These are phyloP conservation scores for Macrotis lagotis DNA, from an alignment of 2,113 vertebrate species.

Conservation along the genomic window DNA sequence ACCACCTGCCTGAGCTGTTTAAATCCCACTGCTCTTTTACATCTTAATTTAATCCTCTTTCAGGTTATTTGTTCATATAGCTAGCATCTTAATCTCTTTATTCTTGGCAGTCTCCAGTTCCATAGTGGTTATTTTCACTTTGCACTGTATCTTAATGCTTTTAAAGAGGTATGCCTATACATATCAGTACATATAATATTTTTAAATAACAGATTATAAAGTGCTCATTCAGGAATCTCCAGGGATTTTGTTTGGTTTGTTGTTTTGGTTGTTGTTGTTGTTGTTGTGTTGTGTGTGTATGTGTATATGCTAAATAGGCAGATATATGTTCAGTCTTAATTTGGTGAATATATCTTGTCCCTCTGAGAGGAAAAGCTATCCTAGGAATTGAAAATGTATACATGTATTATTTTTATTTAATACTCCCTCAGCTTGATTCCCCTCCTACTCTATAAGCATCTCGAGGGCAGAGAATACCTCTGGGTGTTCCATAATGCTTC, in stretches of 20 bases:
- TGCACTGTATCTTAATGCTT: slow-evolving; percentile 2
- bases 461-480: slow-evolving; percentile 23
- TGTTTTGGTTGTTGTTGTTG: no score
- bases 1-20: slow-evolving; percentile 9
- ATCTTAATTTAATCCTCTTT: slow-evolving; percentile 51
- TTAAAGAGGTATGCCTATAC: not conserved
- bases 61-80: slow-evolving; percentile 11
- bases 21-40: slow-evolving; percentile 31
- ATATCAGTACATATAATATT: not conserved
- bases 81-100: slow-evolving; percentile 43
- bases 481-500: slow-evolving; percentile 22
- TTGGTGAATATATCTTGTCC: slow-evolving; percentile 31
- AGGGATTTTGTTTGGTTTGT: slow-evolving; percentile 1
- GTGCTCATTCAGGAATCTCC: slow-evolving; percentile 34
- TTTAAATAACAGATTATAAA: slow-evolving; percentile 47
- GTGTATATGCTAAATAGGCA: not conserved
- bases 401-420: not conserved
- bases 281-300: no score
- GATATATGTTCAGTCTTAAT: slow-evolving; percentile 34
- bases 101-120: slow-evolving; percentile 30
- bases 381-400: not conserved
- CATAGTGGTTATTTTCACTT: not conserved
- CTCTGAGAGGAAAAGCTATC: slow-evolving; percentile 3
- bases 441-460: not conserved
- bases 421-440: slow-evolving; percentile 8